Conservation (phyloP, 2,888 invertebrate genomes). For the Cephus runcator region DNA sequence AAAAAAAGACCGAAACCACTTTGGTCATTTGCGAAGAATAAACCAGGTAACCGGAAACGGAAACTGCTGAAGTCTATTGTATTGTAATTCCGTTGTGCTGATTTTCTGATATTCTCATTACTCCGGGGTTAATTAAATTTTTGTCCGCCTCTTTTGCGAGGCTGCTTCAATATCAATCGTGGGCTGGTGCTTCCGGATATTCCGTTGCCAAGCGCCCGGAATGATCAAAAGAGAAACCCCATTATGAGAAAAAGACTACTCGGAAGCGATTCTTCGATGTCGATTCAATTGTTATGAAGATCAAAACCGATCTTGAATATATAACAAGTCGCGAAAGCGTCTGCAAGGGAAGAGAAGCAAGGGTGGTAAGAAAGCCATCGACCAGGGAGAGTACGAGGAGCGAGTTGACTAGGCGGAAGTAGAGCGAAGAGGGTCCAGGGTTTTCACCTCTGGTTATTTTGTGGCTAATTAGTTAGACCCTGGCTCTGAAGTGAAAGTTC, state of each 20-base stretch:
- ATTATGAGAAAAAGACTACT: not conserved
- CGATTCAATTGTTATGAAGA: not conserved
- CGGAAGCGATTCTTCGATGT: not conserved
- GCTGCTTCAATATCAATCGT: too few relatives aligned
- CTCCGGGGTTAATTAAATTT: not conserved
- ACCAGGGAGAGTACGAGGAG: not conserved
- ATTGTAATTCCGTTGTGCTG: not conserved
- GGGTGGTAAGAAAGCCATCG: not conserved
- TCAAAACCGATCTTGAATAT: not conserved
- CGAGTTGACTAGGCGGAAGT: not conserved
- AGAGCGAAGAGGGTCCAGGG: slow-evolving; percentile 1
- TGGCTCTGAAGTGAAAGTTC: slow-evolving; percentile 17
- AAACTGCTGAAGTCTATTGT: not conserved
- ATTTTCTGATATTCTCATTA: not conserved
- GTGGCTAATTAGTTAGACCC: slow-evolving; percentile 30
- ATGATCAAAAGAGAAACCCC: not conserved
- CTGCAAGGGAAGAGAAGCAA: not conserved
- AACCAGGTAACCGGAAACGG: not conserved
- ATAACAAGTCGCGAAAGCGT: not conserved
- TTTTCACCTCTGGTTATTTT: slow-evolving; percentile 20
- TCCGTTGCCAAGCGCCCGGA: not conserved
- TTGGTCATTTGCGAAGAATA: not conserved
- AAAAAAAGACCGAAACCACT: not conserved
- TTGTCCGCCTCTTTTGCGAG: not conserved
- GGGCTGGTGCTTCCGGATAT: not conserved